A percentile compares a stretch with the other conserved stretches of the same genome.
These are phyloP conservation scores for Sclerodermus sp. DNA, from an alignment of 2,888 invertebrate genomes.

Conservation along the genomic window DNA sequence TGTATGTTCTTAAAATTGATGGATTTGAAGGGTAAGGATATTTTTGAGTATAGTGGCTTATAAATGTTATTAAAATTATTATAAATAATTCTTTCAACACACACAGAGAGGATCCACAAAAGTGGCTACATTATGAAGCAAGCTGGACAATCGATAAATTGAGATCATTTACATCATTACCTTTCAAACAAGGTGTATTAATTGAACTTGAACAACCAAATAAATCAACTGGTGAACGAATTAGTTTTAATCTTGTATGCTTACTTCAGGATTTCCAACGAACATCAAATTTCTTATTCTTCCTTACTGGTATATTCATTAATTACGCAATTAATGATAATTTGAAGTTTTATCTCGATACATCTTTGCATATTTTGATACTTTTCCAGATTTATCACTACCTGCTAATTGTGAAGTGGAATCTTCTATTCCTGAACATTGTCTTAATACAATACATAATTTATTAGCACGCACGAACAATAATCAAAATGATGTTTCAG, in stretches of 20 bases:
- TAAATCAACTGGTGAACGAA: slow-evolving; percentile 44
- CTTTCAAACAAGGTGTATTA: slow-evolving; percentile 62
- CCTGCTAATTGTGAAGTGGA: slow-evolving; percentile 58
- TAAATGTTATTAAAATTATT: slow-evolving; percentile 4
- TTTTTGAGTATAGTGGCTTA: not conserved
- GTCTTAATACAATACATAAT: slow-evolving; percentile 38
- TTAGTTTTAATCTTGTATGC: slow-evolving; percentile 43
- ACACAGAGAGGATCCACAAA: slow-evolving; percentile 59
- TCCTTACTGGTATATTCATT: slow-evolving; percentile 56
- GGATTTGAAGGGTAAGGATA: slow-evolving; percentile 54
- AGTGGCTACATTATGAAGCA: slow-evolving; percentile 60
- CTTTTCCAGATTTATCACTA: slow-evolving; percentile 52
- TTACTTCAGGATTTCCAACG: slow-evolving; percentile 61
- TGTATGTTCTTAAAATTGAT: slow-evolving; percentile 60
- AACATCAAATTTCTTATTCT: slow-evolving; percentile 60
- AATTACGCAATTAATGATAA: not conserved
- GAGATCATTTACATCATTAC: slow-evolving; percentile 58
- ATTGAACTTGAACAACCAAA: slow-evolving; percentile 58
- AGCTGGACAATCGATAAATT: slow-evolving; percentile 60
- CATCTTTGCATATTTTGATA: slow-evolving; percentile 3
- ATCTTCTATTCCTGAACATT: slow-evolving; percentile 48
- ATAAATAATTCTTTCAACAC: slow-evolving; percentile 2
- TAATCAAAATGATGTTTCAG: slow-evolving; percentile 47
- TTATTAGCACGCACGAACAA: slow-evolving; percentile 39
- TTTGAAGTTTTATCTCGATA: not conserved